A percentile compares a stretch with the other conserved stretches of the same genome.
Evolutionary conservation across 2,113 vertebrate genomes (phyloP).

Genomic region (Xiphophorus maculatus): DNA sequence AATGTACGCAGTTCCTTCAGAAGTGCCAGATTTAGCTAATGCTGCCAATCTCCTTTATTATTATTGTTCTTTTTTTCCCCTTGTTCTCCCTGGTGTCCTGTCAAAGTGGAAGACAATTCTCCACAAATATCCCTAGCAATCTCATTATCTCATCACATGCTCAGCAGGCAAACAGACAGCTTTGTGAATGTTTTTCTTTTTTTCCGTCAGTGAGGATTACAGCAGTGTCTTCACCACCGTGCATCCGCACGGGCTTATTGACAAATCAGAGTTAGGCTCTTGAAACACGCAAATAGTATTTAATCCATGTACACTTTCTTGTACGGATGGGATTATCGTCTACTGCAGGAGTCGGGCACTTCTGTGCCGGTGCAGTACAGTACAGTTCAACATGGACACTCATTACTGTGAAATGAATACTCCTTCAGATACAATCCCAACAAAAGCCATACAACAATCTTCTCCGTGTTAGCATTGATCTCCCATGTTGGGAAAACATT

Average conservation of each 20-base stretch:
- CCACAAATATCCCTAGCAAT: conserved; percentile 28
- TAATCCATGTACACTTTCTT: not conserved
- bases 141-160: conserved; percentile 58
- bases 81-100: conserved; percentile 11
- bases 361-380: not conserved
- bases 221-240: conserved; percentile 8
- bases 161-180: conserved; percentile 39
- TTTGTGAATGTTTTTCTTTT: conserved; percentile 34
- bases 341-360: not conserved
- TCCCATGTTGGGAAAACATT: conserved; percentile 1
- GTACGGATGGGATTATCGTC: conserved; percentile 14
- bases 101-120: conserved; percentile 36
- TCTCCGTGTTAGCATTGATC: not conserved
- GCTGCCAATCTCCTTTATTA: conserved; percentile 22
- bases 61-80: not conserved
- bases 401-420: not conserved
- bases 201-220: conserved; percentile 53
- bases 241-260: not conserved
- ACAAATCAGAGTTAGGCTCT: not conserved
- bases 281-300: not conserved
- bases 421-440: not conserved
- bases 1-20: conserved; percentile 2
- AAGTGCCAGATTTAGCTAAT: not conserved
- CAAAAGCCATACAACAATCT: not conserved
- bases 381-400: not conserved